Base-by-base conservation (phyloP, 2,797 vertebrate species). In the Melanitta fusca region DNA sequence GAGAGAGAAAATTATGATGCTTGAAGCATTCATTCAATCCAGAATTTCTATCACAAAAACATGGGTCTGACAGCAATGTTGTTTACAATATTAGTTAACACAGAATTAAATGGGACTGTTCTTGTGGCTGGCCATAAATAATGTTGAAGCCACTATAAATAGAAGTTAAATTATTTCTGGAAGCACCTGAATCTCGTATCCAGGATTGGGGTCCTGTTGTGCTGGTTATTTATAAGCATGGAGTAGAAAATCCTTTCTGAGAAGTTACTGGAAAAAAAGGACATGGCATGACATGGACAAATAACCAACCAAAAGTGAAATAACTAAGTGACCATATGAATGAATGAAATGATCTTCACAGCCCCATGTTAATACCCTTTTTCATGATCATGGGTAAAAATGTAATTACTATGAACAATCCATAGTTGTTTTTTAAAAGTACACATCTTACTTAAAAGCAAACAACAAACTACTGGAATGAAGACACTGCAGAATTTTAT, bases 91-190 rank as follows among this genome's bases (percentile, higher is more conserved):
- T 39, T 75, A 28, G 65, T 79, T 72, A 75, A 53, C 30, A 51
- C 1, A 0, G 27, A 70, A 18, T 69, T 84, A 84, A 89, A 78
- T 47, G 38, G 27, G 61, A 56, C 79, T 43, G 11, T 74, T 85
- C 61, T 78, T 85, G 24, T 84, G 45, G 57, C n/a, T 0, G 0
- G 13, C 66, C 58, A 56, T 3, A 30, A 84, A 49, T 70, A 92
- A 58, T 16, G 14, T 39, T 51, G 54, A 83, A 83, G 34, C 62
- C 38, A 27, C 45, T 91, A 34, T 57, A 88, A 88, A 51, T 83
- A 91, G 61, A 80, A 89, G 21, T 43, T 75, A 16, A 66, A 80
- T 86, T 95, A 70, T 86, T 95, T 82, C 43, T 95, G 38, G 38
- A 47, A 80, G 20, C 34, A 30, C 51, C 22, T 43, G 54, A 89